Evolutionary conservation across 2,797 vertebrate species (phyloP).

Genomic region (Dromococcyx pavoninus): DNA sequence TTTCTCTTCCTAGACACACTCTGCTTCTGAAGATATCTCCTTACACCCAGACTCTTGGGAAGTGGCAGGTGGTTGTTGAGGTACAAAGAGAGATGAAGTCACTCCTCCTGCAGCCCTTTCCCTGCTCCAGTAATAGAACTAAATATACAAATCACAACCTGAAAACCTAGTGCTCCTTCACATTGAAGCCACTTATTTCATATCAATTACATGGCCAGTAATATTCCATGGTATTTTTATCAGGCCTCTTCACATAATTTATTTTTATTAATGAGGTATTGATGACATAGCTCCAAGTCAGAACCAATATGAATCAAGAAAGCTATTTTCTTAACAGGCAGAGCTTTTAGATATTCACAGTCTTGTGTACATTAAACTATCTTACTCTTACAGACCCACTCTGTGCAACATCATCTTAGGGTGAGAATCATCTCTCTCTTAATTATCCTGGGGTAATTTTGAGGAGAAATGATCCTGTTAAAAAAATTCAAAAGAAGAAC

Average conservation of each 20-base stretch:
- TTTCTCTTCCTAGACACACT: not conserved
- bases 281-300: not conserved
- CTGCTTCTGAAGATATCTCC: not conserved
- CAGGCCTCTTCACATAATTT: not conserved
- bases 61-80: too few species aligned
- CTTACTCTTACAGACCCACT: not conserved
- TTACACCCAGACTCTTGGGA: rapidly evolving
- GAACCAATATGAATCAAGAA: not conserved
- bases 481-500: not conserved
- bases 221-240: not conserved
- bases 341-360: not conserved
- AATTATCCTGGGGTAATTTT: not conserved
- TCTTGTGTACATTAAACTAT: not conserved
- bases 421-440: not conserved
- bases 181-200: not conserved
- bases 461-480: not conserved
- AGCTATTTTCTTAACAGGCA: not conserved
- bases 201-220: not conserved
- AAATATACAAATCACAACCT: not conserved
- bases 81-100: not conserved
- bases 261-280: not conserved
- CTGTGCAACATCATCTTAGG: not conserved
- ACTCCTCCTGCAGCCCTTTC: not conserved
- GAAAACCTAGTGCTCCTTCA: not conserved
- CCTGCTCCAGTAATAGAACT: not conserved